phyloP scores from a whole-genome alignment of 2,797 vertebrate species.

The Morus bassanus region DNA sequence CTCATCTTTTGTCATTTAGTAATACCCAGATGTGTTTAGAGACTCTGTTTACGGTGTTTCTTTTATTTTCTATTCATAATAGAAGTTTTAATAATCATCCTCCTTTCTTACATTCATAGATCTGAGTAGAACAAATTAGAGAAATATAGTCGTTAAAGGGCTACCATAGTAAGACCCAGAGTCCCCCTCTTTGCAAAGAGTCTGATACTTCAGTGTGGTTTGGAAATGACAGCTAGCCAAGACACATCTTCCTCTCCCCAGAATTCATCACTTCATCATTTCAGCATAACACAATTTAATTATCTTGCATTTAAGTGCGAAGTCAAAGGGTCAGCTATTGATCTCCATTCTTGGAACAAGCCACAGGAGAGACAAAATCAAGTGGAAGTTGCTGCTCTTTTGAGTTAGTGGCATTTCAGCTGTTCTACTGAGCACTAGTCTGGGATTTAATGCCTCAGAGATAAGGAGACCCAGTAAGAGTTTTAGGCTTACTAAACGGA shows the following conservation, averaged over 20 bases:
- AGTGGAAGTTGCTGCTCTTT: not conserved
- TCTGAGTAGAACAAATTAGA: not conserved
- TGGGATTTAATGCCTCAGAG: not conserved
- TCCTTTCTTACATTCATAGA: not conserved
- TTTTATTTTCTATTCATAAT: not conserved
- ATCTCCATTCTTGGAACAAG: slow-evolving; percentile 15
- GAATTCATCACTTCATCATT: slow-evolving; percentile 20
- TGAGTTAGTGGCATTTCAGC: not conserved
- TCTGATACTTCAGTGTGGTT: not conserved
- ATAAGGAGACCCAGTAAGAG: not conserved
- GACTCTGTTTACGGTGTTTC: not conserved
- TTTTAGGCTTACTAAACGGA: not conserved
- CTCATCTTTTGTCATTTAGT: not conserved
- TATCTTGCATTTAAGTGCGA: slow-evolving; percentile 2
- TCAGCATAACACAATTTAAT: slow-evolving; percentile 32
- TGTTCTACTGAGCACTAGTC: not conserved
- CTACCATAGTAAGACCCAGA: not conserved
- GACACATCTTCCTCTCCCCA: not conserved
- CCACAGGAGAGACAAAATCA: slow-evolving; percentile 15
- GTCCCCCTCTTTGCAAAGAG: not conserved
- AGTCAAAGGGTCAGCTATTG: slow-evolving; percentile 14
- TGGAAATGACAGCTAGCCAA: not conserved
- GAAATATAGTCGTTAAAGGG: not conserved
- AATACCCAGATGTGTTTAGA: not conserved
- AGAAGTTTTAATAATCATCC: not conserved